A percentile compares a stretch with the other conserved stretches of the same genome.
Evolutionary conservation across 2,113 vertebrate species (phyloP).

Genomic region (Mormoops blainvillei): DNA sequence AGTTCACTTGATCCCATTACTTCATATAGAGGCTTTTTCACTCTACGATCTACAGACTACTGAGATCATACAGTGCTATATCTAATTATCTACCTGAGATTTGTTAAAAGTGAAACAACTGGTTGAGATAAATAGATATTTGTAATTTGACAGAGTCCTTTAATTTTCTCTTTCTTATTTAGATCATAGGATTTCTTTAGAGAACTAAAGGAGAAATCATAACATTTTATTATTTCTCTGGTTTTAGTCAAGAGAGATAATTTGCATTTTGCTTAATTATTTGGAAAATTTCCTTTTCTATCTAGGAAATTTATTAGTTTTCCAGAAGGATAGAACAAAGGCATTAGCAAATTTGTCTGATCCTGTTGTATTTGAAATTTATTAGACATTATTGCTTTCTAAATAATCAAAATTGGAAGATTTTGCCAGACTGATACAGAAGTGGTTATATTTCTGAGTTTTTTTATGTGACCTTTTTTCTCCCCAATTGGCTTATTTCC

Average conservation of each 20-base stretch:
- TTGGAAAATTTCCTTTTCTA: neutral
- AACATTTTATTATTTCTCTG: neutral
- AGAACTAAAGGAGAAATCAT: neutral
- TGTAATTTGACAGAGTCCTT: neutral
- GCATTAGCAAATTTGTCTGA: slow-evolving; percentile 9
- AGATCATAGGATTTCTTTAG: neutral
- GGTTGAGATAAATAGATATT: neutral
- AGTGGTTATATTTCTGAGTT: neutral
- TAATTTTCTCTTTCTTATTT: slow-evolving; percentile 18
- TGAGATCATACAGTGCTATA: neutral
- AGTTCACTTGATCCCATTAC: neutral
- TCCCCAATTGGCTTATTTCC: neutral
- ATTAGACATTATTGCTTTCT: neutral
- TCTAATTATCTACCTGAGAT: neutral
- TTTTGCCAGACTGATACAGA: neutral
- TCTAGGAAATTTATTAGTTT: slow-evolving; percentile 6
- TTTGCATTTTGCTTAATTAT: neutral
- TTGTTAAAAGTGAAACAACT: neutral
- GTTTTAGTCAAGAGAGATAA: slow-evolving; percentile 20
- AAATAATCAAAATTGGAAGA: neutral
- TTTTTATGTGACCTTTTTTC: slow-evolving; percentile 1
- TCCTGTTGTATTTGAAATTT: slow-evolving; percentile 21
- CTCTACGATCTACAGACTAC: too few relatives aligned
- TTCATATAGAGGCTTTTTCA: neutral
- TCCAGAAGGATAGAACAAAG: neutral